Evolutionary conservation across 2,888 invertebrate genomes (phyloP).

Genomic region (Campoletis raptor): DNA sequence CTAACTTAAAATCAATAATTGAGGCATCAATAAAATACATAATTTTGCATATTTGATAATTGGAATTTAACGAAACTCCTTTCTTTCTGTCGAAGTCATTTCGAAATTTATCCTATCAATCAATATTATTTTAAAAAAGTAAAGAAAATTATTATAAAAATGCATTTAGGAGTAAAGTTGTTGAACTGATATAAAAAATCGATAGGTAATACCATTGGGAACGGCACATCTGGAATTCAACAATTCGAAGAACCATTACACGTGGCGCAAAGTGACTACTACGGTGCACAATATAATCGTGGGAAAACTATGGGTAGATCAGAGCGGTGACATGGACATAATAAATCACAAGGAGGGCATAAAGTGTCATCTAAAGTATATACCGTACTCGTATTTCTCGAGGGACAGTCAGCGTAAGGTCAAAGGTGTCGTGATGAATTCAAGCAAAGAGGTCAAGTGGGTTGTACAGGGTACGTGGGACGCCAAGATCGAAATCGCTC

Average conservation of each 20-base stretch:
- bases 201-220: conserved; percentile 92
- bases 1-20: neutral
- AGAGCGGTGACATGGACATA: conserved; percentile 99
- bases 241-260: conserved; percentile 93
- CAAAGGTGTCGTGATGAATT: conserved; percentile 92
- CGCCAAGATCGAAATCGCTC: conserved; percentile 96
- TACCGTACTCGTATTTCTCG: conserved; percentile 99
- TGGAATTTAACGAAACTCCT: neutral
- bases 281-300: conserved; percentile 99
- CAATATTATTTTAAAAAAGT: neutral
- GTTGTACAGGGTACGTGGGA: conserved; percentile 97
- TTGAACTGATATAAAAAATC: conserved; percentile 87
- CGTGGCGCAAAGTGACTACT: conserved; percentile 99
- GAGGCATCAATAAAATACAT: neutral
- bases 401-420: conserved; percentile 97
- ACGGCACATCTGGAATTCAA: conserved; percentile 90
- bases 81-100: neutral
- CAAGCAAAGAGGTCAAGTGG: conserved; percentile 90
- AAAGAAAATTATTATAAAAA: neutral
- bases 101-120: neutral
- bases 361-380: conserved; percentile 98
- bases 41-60: neutral
- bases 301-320: conserved; percentile 99
- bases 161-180: too few species aligned
- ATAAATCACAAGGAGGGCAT: conserved; percentile 95